Conservation (phyloP, 2,888 invertebrate genomes). For the Dasysyrphus albostriatus region DNA sequence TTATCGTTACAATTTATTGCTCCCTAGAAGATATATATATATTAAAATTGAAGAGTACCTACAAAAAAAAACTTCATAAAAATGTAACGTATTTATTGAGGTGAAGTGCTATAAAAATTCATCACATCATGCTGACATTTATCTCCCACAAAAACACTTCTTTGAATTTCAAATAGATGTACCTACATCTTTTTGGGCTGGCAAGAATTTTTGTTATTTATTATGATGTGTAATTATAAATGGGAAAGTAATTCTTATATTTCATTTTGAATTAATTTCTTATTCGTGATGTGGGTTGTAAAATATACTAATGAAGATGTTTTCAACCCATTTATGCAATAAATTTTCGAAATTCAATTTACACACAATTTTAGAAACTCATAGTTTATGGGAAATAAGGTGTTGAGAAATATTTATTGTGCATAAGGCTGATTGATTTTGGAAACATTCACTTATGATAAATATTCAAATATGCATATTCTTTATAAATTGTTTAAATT, state of each 20-base stretch:
- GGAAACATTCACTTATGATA: neutral
- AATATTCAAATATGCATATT: too few species aligned
- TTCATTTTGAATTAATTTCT: slow-evolving; percentile 4
- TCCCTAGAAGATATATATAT: neutral
- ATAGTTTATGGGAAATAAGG: neutral
- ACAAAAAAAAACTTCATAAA: slow-evolving; percentile 23
- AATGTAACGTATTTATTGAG: slow-evolving; percentile 30
- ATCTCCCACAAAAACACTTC: slow-evolving; percentile 16
- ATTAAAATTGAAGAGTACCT: neutral
- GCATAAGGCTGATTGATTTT: neutral
- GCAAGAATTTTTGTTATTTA: neutral
- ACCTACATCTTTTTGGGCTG: neutral
- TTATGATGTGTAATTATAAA: slow-evolving; percentile 8
- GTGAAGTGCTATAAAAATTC: slow-evolving; percentile 43
- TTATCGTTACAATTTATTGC: slow-evolving; percentile 55
- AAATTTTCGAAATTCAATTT: neutral
- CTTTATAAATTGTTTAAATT: too few species aligned
- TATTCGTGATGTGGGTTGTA: slow-evolving; percentile 9
- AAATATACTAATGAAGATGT: neutral
- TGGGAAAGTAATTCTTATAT: slow-evolving; percentile 8
- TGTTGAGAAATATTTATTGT: neutral
- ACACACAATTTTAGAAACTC: neutral
- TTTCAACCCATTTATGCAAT: slow-evolving; percentile 5
- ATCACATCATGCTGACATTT: slow-evolving; percentile 25
- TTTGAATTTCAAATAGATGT: slow-evolving; percentile 51